Evolutionary conservation across 1,140 invertebrate genomes (phyloP), one percentile per base, ranked within the genome.

Genomic region (Drosophila equinoxialis): DNA sequence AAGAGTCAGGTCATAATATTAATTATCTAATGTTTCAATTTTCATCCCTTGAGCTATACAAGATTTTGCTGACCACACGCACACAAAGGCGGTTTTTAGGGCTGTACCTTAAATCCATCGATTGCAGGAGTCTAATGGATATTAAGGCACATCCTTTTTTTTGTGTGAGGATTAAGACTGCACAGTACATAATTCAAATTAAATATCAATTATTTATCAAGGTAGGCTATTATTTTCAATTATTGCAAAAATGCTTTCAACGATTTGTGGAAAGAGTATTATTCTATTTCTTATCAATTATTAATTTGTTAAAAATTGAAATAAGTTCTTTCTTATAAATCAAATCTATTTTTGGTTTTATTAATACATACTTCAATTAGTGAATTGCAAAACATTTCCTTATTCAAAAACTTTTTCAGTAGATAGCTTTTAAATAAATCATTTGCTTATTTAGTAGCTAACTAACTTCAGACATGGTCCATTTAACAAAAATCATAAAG

Each of bases 1-100:
- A 66, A 66, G 42, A 51, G 68, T 59, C 33, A 57, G 54, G 23
- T 26, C 57, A 69, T 60, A 60, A 42, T 65, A 57, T 81, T 81
- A 81, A 81, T 81, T 41, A 42, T 45, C 13, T 42, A 62, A 42
- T 62, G 37, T 62, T 62, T 45, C 39, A 42, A 62, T 45, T 62
- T 62, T 62, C 37, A 42, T 26, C 60, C 55, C 35, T 58, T 66
- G 41, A 66, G 41, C 11, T 7, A 45, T 48, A 70, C 37, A 20
- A 13, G 14, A 58, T 41, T 62, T 62, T 42, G n/a, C 1, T 26
- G 60, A 13, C 57, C 57, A 59, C 57, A 39, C 57, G 17, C 57
- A 59, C 57, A 59, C 57, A 59, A 35, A 59, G 14, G 57, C 57
- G 57, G 57, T 17, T 37, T 58, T 17, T 1, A 13, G 57, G 14